Conservation (phyloP, 1,140 invertebrate genomes). For the Mizuhopecten yessoensis region DNA sequence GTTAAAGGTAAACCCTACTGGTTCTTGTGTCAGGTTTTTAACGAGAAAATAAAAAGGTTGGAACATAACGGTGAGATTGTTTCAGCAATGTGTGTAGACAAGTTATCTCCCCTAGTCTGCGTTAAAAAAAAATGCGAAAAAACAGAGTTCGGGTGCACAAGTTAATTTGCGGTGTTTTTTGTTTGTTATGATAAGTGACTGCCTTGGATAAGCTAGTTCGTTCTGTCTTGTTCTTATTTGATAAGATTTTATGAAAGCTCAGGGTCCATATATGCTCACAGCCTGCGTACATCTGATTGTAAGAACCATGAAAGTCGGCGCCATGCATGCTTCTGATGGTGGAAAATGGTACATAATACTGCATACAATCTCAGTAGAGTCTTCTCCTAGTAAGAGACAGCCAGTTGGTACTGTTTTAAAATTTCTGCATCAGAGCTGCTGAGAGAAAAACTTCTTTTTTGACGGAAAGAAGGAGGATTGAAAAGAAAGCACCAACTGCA, state of each 20-base stretch:
- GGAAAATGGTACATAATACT: background rate
- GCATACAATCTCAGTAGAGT: background rate
- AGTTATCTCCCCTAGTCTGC: background rate
- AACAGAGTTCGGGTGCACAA: background rate
- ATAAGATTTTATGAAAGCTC: background rate
- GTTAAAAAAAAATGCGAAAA: background rate
- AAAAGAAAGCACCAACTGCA: background rate
- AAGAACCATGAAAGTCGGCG: background rate
- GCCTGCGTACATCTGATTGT: background rate
- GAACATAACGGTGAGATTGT: no score
- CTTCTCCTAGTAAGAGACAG: background rate
- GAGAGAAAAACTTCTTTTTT: no score
- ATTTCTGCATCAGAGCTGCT: background rate
- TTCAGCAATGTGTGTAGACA: background rate
- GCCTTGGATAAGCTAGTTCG: background rate
- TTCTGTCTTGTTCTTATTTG: background rate
- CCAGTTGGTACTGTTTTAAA: background rate
- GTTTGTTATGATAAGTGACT: constrained; percentile 34
- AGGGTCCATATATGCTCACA: constrained; percentile 11
- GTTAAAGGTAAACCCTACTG: background rate
- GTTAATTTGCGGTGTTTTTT: constrained; percentile 13
- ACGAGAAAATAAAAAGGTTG: no score
- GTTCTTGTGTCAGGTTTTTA: background rate
- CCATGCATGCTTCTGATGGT: background rate
- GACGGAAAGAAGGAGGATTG: background rate